Conservation (phyloP, 2,888 invertebrate genomes). For the Urechis unicinctus region DNA sequence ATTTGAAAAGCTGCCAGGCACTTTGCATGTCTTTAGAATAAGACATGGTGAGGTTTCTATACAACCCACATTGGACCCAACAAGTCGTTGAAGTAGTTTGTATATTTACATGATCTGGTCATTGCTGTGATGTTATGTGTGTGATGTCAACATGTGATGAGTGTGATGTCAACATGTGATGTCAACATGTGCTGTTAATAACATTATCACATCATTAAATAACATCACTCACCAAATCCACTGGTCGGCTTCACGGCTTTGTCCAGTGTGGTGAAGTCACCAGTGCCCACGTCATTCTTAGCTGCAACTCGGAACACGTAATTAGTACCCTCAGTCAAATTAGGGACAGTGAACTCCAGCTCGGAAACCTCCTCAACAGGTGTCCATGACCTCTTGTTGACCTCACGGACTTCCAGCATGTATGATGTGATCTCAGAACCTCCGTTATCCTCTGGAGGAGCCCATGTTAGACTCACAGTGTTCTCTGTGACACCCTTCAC, state of each 20-base stretch:
- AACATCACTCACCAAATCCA: conserved; percentile 61
- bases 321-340: conserved; percentile 28
- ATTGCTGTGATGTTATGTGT: no score
- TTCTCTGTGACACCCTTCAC: conserved; percentile 64
- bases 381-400: conserved; percentile 69
- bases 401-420: conserved; percentile 52
- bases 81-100: no score
- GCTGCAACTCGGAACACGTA: conserved; percentile 84
- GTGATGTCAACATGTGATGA: no score
- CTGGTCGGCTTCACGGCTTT: conserved; percentile 29
- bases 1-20: no score
- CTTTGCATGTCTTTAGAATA: no score
- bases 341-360: conserved; percentile 15
- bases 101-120: no score
- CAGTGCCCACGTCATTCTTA: conserved; percentile 71
- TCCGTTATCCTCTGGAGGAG: conserved; percentile 17
- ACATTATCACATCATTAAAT: no score
- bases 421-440: conserved; percentile 26
- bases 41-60: no score
- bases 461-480: conserved; percentile 77
- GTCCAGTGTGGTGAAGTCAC: conserved; percentile 25
- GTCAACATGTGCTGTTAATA: no score
- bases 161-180: no score
- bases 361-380: conserved; percentile 3
- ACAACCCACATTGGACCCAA: no score